These are phyloP conservation scores for Numida meleagris DNA, from an alignment of 2,113 vertebrate species.

Conservation along the genomic window DNA sequence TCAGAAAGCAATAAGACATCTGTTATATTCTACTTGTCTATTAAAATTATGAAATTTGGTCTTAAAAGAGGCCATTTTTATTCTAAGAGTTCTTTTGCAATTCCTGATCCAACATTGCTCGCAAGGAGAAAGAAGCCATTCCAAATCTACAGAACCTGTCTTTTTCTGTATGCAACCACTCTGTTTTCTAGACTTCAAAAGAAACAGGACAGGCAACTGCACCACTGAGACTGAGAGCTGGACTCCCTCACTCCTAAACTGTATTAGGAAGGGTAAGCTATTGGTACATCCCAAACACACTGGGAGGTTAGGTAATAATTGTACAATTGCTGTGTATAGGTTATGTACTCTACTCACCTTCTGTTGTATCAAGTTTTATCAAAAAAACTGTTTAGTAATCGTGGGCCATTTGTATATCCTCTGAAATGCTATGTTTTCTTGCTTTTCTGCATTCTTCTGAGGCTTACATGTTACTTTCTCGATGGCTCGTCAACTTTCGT, in stretches of 20 bases:
- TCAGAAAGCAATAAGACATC: background rate
- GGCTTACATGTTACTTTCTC: background rate
- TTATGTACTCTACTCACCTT: background rate
- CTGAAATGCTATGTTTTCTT: background rate
- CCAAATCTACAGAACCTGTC: background rate
- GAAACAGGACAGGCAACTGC: background rate
- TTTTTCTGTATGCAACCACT: background rate
- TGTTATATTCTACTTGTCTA: background rate
- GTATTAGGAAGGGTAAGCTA: background rate
- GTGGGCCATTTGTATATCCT: background rate
- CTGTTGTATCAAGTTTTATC: background rate
- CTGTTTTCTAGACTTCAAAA: background rate
- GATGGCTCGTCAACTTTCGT: background rate
- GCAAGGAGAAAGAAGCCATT: background rate
- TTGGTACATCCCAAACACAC: background rate
- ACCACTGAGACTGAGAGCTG: background rate
- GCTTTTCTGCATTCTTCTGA: background rate
- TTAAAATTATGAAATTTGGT: background rate
- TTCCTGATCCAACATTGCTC: background rate
- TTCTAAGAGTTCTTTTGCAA: background rate
- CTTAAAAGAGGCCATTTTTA: background rate
- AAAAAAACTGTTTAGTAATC: background rate
- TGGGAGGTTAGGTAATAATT: background rate
- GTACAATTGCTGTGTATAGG: background rate
- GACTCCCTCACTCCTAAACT: background rate